phyloP scores from a whole-genome alignment of 1,140 invertebrate species.

The Drosophila paulistorum region DNA sequence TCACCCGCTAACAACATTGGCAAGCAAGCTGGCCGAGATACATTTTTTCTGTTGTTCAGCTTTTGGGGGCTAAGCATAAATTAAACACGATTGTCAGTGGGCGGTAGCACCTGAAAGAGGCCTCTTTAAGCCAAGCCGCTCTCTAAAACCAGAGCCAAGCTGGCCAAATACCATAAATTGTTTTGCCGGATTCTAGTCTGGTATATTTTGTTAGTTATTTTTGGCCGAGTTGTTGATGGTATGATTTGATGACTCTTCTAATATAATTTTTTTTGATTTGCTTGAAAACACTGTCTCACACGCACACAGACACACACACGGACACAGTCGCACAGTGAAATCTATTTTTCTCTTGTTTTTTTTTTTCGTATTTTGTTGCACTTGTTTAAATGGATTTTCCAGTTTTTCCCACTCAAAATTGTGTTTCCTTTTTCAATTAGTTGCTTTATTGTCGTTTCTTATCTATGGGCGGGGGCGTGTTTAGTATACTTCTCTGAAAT shows the following conservation, averaged over 20 bases:
- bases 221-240: not conserved
- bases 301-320: not conserved
- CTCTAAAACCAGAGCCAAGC: conserved; percentile 1
- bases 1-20: conserved; percentile 24
- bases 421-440: conserved; percentile 7
- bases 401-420: conserved; percentile 18
- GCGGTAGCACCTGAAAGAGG: conserved; percentile 8
- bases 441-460: conserved; percentile 7
- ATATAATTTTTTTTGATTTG: conserved; percentile 1
- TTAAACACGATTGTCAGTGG: conserved; percentile 13
- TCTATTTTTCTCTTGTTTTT: conserved; percentile 8
- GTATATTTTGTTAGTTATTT: not conserved
- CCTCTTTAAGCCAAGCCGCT: not conserved
- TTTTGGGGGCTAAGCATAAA: conserved; percentile 19
- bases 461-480: conserved; percentile 29
- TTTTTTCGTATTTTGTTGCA: conserved; percentile 20
- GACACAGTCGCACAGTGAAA: conserved; percentile 8
- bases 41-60: not conserved
- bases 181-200: conserved; percentile 1
- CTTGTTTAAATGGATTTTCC: conserved; percentile 33
- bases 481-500: conserved; percentile 22
- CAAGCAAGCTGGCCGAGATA: conserved; percentile 51
- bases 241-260: not conserved
- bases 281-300: not conserved
- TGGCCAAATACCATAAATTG: not conserved